Evolutionary conservation across 2,888 invertebrate species (phyloP).

Genomic region (Macaria liturata): DNA sequence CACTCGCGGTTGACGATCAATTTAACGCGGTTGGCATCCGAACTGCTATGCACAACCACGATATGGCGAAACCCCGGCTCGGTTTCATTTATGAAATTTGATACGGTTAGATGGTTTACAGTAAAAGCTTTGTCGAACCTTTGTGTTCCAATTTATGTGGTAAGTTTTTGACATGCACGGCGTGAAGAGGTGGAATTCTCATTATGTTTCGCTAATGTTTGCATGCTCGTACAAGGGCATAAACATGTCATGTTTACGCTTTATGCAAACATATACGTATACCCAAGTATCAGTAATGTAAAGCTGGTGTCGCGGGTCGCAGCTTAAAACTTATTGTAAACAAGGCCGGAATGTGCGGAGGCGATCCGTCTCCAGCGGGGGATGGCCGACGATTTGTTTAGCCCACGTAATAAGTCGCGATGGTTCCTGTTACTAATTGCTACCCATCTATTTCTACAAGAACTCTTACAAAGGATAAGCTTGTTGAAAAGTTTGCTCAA

Average conservation of each 20-base stretch:
- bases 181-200: no score
- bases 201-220: no score
- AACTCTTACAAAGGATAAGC: slow-evolving; percentile 38
- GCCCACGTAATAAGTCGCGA: slow-evolving; percentile 52
- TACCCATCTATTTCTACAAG: slow-evolving; percentile 49
- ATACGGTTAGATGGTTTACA: slow-evolving; percentile 8
- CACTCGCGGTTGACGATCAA: slow-evolving; percentile 21
- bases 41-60: slow-evolving; percentile 20
- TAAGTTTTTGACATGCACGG: no score
- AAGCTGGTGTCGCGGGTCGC: slow-evolving; percentile 50
- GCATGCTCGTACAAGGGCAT: no score
- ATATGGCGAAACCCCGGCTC: slow-evolving; percentile 12
- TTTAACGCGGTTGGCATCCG: slow-evolving; percentile 23
- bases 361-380: slow-evolving; percentile 51
- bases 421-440: slow-evolving; percentile 57
- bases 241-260: no score
- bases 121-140: slow-evolving; percentile 5
- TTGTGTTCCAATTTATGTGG: not conserved
- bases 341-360: slow-evolving; percentile 59
- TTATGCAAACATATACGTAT: no score
- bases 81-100: slow-evolving; percentile 22
- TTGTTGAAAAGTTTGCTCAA: slow-evolving; percentile 31
- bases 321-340: slow-evolving; percentile 54
- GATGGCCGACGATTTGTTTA: slow-evolving; percentile 50
- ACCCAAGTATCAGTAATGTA: slow-evolving; percentile 35